Evolutionary conservation across 2,888 invertebrate species (phyloP), one percentile per base, ranked within the genome.

Genomic region (Hecatera dysodea): DNA sequence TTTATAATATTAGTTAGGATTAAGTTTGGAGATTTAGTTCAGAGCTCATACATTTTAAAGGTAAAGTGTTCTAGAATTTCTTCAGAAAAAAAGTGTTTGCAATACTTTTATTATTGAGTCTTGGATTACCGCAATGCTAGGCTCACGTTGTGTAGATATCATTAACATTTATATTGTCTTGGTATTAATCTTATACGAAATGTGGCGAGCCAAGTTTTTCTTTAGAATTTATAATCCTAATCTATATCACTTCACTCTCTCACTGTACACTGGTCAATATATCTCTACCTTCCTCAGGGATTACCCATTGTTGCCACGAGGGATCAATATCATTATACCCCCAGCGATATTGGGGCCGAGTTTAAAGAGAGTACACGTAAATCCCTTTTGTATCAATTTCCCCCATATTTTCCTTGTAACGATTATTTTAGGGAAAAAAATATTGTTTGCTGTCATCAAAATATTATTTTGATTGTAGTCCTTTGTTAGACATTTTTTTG

Each of bases 241-340:
- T 50, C 33, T 24, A 42, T 11, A 17, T 53, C 27, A 53, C 39
- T 76, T 42, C 39, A 6, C 42, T 24, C 46, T 11, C 12, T 63
- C 57, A 65, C 24, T 57, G 63, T 61, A 27, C 33, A 56, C 36
- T 67, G 42, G 50, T 55, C 67, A 50, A 55, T 67, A 55, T 81
- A 62, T 59, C 44, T 61, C 12, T 42, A 22, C 36, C 39, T 27
- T 62, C 75, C 79, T 69, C 29, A 22, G 61, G 67, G 70, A 70
- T 75, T 61, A 74, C 66, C 67, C 53, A 69, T 80, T 80, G 74
- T 72, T 68, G 68, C 64, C 60, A 8, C 59, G 17, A 64, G 67
- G 70, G 81, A 80, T 82, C 81, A 83, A 80, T 80, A 77, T 68
- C 66, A 80, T 75, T 66, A 61, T 74, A 57, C 52, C 59, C 57